Evolutionary conservation across 1,140 invertebrate genomes (phyloP), one percentile per base, ranked within the genome.

Genomic region (Cephus cinctus): DNA sequence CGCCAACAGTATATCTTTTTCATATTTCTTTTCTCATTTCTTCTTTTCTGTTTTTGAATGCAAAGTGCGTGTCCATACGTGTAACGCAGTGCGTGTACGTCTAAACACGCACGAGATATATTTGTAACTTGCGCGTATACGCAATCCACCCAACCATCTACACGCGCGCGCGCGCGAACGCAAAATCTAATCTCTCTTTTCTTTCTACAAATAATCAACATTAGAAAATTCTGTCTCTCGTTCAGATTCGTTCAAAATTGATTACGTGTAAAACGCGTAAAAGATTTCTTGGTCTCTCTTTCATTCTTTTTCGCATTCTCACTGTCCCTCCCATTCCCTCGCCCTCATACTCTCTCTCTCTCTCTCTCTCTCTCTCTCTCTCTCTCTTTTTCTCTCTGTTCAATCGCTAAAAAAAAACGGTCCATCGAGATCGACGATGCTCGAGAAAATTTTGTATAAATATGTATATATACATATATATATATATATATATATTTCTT

Each of bases 381-480:
- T 15, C 16, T 18, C 40, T 38, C 3, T 38, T 16, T 38, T 9
- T 9, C 35, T 4, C 15, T 38, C 14, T 38, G 5, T 25, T 43
- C 9, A 41, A 45, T 32, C 22, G 16, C 4, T 18, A 16, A 18
- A 44, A 11, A 32, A 38, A 53, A 54, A 60, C 52, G 51, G 58
- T 61, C 52, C 50, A 61, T 63, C 60, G 52, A 64, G 61, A 66
- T 66, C 53, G 61, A 64, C 53, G 59, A 66, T 59, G 55, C 53
- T 59, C 50, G 61, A 64, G 52, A 47, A 48, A 53, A 54, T n/a
- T n/a, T n/a, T n/a, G n/a, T n/a, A n/a, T n/a, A n/a, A n/a, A n/a
- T n/a, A n/a, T n/a, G n/a, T n/a, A n/a, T n/a, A n/a, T n/a, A n/a
- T n/a, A n/a, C n/a, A n/a, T n/a, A n/a, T n/a, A n/a, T n/a, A n/a